phyloP scores from a whole-genome alignment of 2,797 vertebrate genomes.

The Malacoctenus gilli region DNA sequence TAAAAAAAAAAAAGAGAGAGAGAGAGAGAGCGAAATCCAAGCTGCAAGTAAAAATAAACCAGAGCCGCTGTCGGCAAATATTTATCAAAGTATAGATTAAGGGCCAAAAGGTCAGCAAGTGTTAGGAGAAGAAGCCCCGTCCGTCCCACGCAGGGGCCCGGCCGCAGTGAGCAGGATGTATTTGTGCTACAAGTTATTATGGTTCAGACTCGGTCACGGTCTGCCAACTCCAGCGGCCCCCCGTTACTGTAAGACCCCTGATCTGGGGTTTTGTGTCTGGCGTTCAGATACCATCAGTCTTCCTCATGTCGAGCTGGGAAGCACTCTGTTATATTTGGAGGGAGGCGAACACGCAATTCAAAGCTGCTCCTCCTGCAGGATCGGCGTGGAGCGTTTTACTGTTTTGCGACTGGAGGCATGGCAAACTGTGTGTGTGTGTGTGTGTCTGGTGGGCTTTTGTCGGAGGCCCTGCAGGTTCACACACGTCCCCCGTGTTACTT shows the following conservation, averaged over 20 bases:
- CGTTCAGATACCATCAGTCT: conserved; percentile 65
- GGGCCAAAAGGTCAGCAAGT: conserved; percentile 31
- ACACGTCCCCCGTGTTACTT: conserved; percentile 69
- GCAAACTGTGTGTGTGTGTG: conserved; percentile 15
- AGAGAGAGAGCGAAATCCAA: conserved; percentile 34
- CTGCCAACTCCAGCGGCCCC: conserved; percentile 49
- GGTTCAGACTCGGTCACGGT: conserved; percentile 31
- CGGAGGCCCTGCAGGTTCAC: conserved; percentile 67
- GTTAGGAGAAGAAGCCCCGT: conserved; percentile 31
- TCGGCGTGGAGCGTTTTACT: conserved; percentile 48
- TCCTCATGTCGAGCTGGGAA: conserved; percentile 44
- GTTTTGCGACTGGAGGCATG: conserved; percentile 42
- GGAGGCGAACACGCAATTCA: conserved; percentile 31
- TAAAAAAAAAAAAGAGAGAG: too few species aligned
- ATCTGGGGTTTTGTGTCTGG: conserved; percentile 63
- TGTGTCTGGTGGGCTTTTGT: conserved; percentile 48
- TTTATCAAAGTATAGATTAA: conserved; percentile 55
- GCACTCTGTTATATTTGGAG: conserved; percentile 67
- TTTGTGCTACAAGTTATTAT: conserved; percentile 37
- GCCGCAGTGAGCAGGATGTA: conserved; percentile 16
- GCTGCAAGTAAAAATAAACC: conserved; percentile 45
- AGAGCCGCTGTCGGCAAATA: conserved; percentile 55
- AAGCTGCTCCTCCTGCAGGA: conserved; percentile 49
- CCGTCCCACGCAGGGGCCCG: conserved; percentile 25
- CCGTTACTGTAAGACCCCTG: conserved; percentile 53